Evolutionary conservation across 2,797 vertebrate genomes (phyloP).

Genomic region (Neosilurus mollespiculum): DNA sequence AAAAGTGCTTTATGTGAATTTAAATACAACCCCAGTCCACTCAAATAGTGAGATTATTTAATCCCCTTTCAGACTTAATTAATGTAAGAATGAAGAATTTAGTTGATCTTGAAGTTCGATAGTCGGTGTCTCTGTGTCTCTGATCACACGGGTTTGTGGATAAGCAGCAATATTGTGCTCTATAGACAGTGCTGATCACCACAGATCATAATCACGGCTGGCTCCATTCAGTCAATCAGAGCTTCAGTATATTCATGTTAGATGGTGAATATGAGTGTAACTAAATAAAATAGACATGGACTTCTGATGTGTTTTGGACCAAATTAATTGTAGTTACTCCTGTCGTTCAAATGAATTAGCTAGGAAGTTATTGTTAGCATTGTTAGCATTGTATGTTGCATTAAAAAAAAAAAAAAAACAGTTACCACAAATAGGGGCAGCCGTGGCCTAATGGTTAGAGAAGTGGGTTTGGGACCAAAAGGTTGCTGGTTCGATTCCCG

Average conservation of each 20-base stretch:
- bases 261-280: neutral
- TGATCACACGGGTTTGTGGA: slow-evolving; percentile 25
- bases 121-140: neutral
- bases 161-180: neutral
- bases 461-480: too few species aligned
- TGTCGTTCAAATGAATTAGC: neutral
- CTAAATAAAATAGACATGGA: neutral
- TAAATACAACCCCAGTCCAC: neutral
- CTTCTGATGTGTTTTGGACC: neutral
- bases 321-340: neutral
- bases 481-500: too few species aligned
- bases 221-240: neutral
- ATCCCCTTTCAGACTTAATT: too few species aligned
- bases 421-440: too few species aligned
- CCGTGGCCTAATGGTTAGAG: too few species aligned
- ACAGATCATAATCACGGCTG: slow-evolving; percentile 28
- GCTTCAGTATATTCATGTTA: neutral
- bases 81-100: neutral
- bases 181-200: slow-evolving; percentile 11
- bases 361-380: neutral
- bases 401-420: too few species aligned
- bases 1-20: neutral
- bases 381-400: neutral
- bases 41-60: neutral
- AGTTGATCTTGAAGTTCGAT: neutral